Base-by-base conservation (phyloP, 2,797 vertebrate species). In the Sciurus carolinensis region DNA sequence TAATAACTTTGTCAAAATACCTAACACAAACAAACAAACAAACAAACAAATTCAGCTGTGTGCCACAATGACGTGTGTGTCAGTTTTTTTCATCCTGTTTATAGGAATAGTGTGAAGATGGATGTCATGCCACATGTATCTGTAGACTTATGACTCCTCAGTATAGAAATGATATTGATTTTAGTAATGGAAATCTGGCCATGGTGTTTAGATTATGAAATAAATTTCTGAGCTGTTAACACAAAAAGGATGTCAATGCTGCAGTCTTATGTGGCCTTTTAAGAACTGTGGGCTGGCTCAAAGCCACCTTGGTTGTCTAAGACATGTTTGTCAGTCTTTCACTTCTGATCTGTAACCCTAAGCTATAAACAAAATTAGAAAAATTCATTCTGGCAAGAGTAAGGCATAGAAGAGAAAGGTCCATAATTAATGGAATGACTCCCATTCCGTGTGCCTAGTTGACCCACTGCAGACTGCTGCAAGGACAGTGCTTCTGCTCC, bases 1-100 rank as follows among this genome's bases (percentile, higher is more conserved):
- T 18, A 83, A 59, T 33, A 90, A 72, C 36, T 82, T 95, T 84
- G 50, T 62, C 69, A 96, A 90, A 79, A 93, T 7, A 59, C 36
- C 28, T 57, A 79, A 75, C 42, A 24, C 1, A 39, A 39, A 39
- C 39, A 39, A 39, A 42, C 1, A 59, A 36, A 72, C 54, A 17
- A 8, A 81, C 85, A 86, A 54, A 82, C 52, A 79, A 47, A 64
- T 62, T 33, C 0, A 24, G 26, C 39, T 11, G 2, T 5, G 52
- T 6, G 22, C n/a, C 24, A 14, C 5, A 30, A 10, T 4, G n/a
- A 76, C 20, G 7, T 20, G 3, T 7, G 8, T 6, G 15, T 90
- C 36, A 11, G 26, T n/a, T 22, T 28, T 76, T 81, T 71, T 17
- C 42, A 59, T n/a, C 66, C 24, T 42, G 30, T 54, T 79, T 66